phyloP scores from a whole-genome alignment of 2,888 invertebrate species.

The Pinctada fucata region DNA sequence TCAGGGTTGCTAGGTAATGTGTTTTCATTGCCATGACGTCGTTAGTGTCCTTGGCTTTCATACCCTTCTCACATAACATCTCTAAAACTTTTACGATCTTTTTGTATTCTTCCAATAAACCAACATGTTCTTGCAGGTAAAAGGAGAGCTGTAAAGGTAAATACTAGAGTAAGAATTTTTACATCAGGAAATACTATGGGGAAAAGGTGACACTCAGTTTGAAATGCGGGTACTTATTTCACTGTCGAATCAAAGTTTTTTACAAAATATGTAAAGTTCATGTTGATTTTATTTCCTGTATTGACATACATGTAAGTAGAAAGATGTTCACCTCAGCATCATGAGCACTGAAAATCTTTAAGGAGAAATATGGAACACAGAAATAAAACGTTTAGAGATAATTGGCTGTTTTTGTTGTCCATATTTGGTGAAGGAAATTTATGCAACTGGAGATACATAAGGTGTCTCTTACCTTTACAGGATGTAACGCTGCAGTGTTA shows the following conservation, averaged over 20 bases:
- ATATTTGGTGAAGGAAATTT: too few species aligned
- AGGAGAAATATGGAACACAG: too few species aligned
- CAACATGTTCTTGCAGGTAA: conserved; percentile 84
- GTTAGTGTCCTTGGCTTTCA: conserved; percentile 86
- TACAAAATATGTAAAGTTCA: too few species aligned
- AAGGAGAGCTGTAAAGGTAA: conserved; percentile 74
- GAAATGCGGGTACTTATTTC: too few species aligned
- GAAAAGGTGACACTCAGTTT: too few species aligned
- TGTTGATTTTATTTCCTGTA: too few species aligned
- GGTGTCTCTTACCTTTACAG: conserved; percentile 69
- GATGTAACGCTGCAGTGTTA: conserved; percentile 82
- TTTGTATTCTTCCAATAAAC: conserved; percentile 85
- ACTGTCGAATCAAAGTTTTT: too few species aligned
- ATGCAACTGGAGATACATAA: background rate
- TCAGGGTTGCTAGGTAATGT: conserved; percentile 69
- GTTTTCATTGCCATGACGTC: conserved; percentile 74
- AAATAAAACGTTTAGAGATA: too few species aligned
- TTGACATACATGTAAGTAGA: too few species aligned
- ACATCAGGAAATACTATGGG: background rate
- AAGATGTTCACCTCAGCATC: too few species aligned
- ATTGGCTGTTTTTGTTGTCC: too few species aligned
- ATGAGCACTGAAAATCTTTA: too few species aligned
- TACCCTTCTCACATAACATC: conserved; percentile 92
- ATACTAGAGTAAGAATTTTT: background rate
- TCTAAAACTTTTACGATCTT: conserved; percentile 88